Percentiles rank a stretch among this genome's conserved stretches.
These are phyloP conservation scores for Streptopelia turtur DNA, from an alignment of 2,797 vertebrate genomes.

Conservation along the genomic window DNA sequence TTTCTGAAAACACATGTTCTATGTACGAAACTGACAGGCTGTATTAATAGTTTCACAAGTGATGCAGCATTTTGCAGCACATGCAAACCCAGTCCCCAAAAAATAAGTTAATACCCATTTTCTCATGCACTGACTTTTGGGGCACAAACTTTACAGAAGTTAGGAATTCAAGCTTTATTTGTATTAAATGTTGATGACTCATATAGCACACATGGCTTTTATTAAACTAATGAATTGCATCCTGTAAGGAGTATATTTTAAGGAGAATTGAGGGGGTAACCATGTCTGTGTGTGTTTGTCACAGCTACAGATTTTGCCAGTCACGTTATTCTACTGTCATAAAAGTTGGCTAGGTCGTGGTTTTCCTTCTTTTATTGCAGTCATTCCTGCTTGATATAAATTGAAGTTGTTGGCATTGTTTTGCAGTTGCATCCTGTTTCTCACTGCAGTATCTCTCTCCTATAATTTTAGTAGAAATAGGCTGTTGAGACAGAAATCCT, in stretches of 20 bases:
- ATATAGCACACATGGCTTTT: not conserved
- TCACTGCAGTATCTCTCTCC: not conserved
- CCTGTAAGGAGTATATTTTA: not conserved
- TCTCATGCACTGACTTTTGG: not conserved
- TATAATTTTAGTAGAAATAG: not conserved
- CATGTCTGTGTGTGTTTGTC: not conserved
- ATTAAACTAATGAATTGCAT: not conserved
- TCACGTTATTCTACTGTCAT: not conserved
- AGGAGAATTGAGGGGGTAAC: not conserved
- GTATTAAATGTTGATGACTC: not conserved
- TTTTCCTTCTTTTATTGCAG: not conserved
- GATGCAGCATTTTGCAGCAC: not conserved
- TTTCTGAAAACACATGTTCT: slow-evolving; percentile 15
- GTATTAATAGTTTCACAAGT: not conserved
- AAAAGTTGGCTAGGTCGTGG: not conserved
- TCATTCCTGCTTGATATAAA: not conserved
- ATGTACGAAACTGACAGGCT: not conserved
- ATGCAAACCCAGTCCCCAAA: not conserved
- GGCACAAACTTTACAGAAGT: not conserved
- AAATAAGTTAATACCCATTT: not conserved
- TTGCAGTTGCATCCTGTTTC: not conserved
- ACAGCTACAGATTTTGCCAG: not conserved
- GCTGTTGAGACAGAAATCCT: not conserved
- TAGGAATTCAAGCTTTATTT: not conserved
- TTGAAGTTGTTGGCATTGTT: not conserved